Base-by-base conservation (phyloP, 2,113 vertebrate species). In the Aptenodytes patagonicus region DNA sequence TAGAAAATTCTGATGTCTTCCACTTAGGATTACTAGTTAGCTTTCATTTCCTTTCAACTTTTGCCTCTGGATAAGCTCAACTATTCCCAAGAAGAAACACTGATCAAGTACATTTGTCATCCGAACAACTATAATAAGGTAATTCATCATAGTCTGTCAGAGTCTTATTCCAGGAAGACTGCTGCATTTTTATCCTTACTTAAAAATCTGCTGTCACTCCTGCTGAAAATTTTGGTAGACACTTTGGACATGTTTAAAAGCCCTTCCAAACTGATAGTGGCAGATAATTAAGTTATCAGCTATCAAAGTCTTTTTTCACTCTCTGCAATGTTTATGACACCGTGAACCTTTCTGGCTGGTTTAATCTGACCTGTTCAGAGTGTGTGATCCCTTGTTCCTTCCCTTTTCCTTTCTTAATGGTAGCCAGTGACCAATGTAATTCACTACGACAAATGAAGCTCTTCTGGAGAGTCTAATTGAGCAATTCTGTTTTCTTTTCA, bases 121-220 rank as follows among this genome's bases (percentile, higher is more conserved):
- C 94, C 32, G 93, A 98, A 95, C 95, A 94, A 97, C 89, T 89
- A 91, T 98, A 98, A 98, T 98, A 98, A 98, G 98, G 97, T 98
- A 98, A 98, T 98, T 98, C 97, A 98, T 98, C 98, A 98, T 95
- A 97, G 96, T 98, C 97, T 98, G 97, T 98, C 98, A 98, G 91
- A 94, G 75, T 95, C 97, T 97, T 97, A 98, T 97, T 98, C 96
- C 95, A 97, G 96, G 92, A 98, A 98, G 97, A 95, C 97, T 96
- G 87, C 91, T 97, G 95, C 94, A 97, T 98, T 98, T 98, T 98
- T 98, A 97, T 97, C 96, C 98, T 97, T 97, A 98, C 95, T 98
- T 98, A 98, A 98, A 97, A 98, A 96, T 96, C 94, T 96, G 78
- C 97, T 98, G 97, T 98, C 98, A 98, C 49, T 98, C 90, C 82